These are phyloP conservation scores for Hecatera dysodea DNA, from an alignment of 2,888 invertebrate genomes.

Conservation along the genomic window DNA sequence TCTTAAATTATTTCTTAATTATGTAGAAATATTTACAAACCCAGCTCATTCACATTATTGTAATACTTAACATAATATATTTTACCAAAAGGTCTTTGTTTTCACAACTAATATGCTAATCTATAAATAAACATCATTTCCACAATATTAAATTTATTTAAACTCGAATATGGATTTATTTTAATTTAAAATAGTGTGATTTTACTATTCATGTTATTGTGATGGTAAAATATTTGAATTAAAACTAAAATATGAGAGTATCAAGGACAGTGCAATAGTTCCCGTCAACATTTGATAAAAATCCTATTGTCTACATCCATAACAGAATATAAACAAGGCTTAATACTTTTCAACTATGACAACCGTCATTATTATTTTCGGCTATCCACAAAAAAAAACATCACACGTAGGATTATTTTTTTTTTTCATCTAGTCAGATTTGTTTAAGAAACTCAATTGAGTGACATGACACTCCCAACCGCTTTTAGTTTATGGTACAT, in stretches of 20 bases:
- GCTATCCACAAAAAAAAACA: no score
- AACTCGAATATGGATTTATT: neutral
- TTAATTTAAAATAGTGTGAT: neutral
- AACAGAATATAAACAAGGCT: neutral
- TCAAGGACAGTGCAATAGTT: slow-evolving; percentile 13
- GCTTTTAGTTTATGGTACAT: no score
- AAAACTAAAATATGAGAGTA: neutral
- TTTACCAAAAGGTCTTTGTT: neutral
- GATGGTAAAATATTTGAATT: neutral
- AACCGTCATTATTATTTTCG: no score
- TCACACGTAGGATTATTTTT: no score
- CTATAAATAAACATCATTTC: neutral
- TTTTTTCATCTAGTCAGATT: no score
- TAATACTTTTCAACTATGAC: no score
- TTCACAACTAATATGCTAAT: neutral
- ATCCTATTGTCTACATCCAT: neutral
- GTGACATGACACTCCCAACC: no score
- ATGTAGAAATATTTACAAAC: slow-evolving; percentile 40
- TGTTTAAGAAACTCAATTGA: no score
- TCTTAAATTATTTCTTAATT: no score
- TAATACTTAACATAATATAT: neutral
- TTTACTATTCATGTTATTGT: neutral
- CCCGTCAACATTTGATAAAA: neutral
- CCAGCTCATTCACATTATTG: slow-evolving; percentile 2
- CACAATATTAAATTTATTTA: slow-evolving; percentile 1